Evolutionary conservation across 2,113 vertebrate genomes (phyloP), one percentile per base, ranked within the genome.

Genomic region (Sinocyclocheilus anshuiensis): DNA sequence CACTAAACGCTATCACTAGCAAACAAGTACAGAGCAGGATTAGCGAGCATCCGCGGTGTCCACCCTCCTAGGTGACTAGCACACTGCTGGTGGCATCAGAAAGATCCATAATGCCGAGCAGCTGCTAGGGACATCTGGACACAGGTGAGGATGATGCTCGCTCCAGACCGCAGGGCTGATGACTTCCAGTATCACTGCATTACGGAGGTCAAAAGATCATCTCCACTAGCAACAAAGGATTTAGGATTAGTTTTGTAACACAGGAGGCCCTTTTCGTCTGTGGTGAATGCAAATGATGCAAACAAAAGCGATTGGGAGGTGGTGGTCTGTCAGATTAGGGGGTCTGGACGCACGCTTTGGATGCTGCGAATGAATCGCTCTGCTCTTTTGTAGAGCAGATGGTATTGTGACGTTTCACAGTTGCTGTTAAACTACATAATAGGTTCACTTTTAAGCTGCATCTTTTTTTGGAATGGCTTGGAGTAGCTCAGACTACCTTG

Each of bases 21-120:
- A 93, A 93, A 95, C 89, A 92, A 93, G 91, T 94, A 94, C 92
- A 95, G 95, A 95, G 92, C 90, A 93, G 92, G 93, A 95, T 96
- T 96, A 94, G 90, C 67, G 83, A 89, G 84, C 88, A 88, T 90
- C 87, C 86, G 88, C 89, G 92, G 90, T 92, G 91, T 90, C 88
- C 84, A 81, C 89, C 87, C 84, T 87, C 87, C 90, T 77, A 88
- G 83, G 91, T 85, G 89, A 90, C 93, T 85, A 87, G 87, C 83
- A 24, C 75, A 16, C 80, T 53, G 36, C 29, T n/a, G 36, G 22
- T 85, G 88, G 91, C 90, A 90, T 91, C 89, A 86, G 42, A 36
- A 83, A 50, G 65, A 85, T 90, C 90, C 91, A 90, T 90, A 92
- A 88, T 87, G 89, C 90, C 26, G 87, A 92, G 92, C 93, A 94